These are phyloP conservation scores for Triplophysa dalaica DNA, from an alignment of 2,113 vertebrate genomes.

Conservation along the genomic window DNA sequence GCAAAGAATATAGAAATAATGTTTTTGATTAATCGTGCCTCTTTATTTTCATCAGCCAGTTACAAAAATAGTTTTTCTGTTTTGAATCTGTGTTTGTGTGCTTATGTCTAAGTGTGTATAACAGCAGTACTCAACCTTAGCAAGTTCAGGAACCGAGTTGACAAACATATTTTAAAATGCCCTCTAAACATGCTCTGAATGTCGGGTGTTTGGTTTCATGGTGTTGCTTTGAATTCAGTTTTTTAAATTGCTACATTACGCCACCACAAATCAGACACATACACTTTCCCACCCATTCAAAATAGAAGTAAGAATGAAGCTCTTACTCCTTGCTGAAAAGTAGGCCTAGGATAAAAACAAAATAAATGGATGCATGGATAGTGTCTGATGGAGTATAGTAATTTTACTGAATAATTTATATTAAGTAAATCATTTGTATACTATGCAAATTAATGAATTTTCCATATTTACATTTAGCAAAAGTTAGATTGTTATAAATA, in stretches of 20 bases:
- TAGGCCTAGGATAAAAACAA: too few species aligned
- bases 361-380: too few species aligned
- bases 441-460: too few species aligned
- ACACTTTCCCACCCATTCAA: constrained; percentile 1
- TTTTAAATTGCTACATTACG: constrained; percentile 10
- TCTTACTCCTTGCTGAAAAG: neutral
- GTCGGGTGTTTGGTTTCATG: neutral
- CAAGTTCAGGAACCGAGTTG: neutral
- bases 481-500: too few species aligned
- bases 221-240: constrained; percentile 5
- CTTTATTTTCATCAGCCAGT: too few species aligned
- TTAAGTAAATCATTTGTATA: too few species aligned
- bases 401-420: too few species aligned
- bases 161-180: neutral
- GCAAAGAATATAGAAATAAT: too few species aligned
- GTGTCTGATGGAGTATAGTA: too few species aligned
- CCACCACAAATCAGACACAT: neutral
- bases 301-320: neutral
- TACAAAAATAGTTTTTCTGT: neutral
- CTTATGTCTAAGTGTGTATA: constrained; percentile 7
- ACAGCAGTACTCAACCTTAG: neutral
- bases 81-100: neutral
- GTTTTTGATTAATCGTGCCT: too few species aligned
- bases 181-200: neutral
- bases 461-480: too few species aligned